Base-by-base conservation (phyloP, 2,113 vertebrate genomes). In the Amia ocellicauda region DNA sequence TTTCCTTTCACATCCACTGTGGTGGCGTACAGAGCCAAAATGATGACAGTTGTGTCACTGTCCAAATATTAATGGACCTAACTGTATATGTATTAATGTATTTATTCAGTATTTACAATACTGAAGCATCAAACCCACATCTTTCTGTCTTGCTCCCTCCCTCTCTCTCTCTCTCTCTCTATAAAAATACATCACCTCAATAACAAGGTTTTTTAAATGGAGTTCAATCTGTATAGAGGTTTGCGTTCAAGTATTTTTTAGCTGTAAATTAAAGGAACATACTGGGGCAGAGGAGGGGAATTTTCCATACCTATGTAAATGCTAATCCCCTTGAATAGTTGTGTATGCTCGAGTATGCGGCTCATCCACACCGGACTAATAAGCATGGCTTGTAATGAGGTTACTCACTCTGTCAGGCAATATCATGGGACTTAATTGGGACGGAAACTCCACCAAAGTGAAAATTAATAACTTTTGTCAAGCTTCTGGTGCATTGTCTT, bases 381-480 rank as follows among this genome's bases (percentile, higher is more conserved):
- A 93, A 95, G 92, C 91, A 89, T 90, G 93, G 94, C 89, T 91
- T 83, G 85, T 96, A 96, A 97, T 95, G 89, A 88, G 85, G 92
- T 97, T 94, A 94, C 91, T 89, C 81, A 89, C 87, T 88, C 90
- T 91, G 90, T 87, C 87, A 91, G 93, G 90, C 92, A 90, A 89
- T 91, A 92, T 91, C 92, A 83, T 88, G 93, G 93, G 94, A 96
- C 94, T 91, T 95, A 97, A 97, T 96, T 98, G 94, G 93, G 93
- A 97, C 93, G 93, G 91, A 93, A 91, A 91, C 92, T 93, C 89
- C 93, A 91, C 93, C 95, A 93, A 96, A 97, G 93, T 95, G 94
- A 96, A 97, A 98, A 98, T 98, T 93, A 97, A 96, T 96, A 97
- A 96, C 93, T 96, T 96, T 93, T 94, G 92, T 95, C 91, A 92